A percentile compares a stretch with the other conserved stretches of the same genome.
phyloP scores from a whole-genome alignment of 2,888 invertebrate species.

The Mycalesis mineus region DNA sequence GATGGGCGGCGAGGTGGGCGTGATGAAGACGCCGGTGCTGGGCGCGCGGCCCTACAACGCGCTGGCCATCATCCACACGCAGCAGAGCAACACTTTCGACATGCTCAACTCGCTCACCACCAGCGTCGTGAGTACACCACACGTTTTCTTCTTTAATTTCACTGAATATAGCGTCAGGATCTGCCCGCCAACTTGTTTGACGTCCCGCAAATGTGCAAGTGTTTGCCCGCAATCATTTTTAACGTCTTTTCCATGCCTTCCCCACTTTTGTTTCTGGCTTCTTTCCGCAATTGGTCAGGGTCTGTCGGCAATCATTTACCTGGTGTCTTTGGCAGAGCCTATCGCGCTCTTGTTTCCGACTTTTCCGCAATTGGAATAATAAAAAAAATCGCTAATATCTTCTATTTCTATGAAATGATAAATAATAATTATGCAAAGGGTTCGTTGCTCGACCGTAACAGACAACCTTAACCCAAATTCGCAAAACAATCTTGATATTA shows the following conservation, averaged over 20 bases:
- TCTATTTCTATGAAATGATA: not conserved
- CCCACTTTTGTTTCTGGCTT: no score
- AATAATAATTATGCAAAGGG: not conserved
- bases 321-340: no score
- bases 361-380: no score
- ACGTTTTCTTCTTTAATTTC: not conserved
- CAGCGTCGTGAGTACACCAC: conserved; percentile 58
- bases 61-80: conserved; percentile 74
- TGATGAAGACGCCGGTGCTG: conserved; percentile 66
- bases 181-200: no score
- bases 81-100: conserved; percentile 74
- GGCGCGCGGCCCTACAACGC: conserved; percentile 70
- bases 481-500: not conserved
- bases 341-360: no score
- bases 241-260: no score
- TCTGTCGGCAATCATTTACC: no score
- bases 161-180: no score
- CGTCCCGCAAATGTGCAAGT: no score
- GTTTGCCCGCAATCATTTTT: no score
- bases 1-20: conserved; percentile 64
- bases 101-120: conserved; percentile 76
- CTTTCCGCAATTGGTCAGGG: no score
- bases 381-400: not conserved
- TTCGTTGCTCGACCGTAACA: not conserved
- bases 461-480: not conserved